Base-by-base conservation (phyloP, 1,140 invertebrate genomes). In the Pectinophora gossypiella region DNA sequence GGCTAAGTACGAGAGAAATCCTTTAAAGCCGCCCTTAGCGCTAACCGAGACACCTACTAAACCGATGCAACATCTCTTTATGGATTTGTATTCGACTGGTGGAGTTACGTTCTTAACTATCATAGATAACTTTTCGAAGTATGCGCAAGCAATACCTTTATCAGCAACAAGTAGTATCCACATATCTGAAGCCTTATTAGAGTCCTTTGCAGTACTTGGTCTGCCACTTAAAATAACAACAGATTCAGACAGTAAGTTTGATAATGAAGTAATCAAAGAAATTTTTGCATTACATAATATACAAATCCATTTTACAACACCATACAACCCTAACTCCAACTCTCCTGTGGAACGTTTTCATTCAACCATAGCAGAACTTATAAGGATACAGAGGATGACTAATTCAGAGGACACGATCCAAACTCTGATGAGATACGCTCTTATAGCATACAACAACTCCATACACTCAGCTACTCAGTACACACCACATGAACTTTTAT, bases 261-360 rank as follows among this genome's bases (percentile, higher is more conserved):
- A 58, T 32, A 68, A 71, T 47, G 51, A 54, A 19, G 35, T 51
- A 15, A 19, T 68, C 21, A 60, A 56, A 51, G 61, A 68, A 47
- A 47, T 71, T 32, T 54, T 66, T 21, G 54, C 56, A 56, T 13
- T 49, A 13, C 67, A 72, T 53, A 68, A 70, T 43, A 72, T 75
- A 19, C 45, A 63, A 12, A 65, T 72, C 7, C 64, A 79, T 47
- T 76, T 73, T 51, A 79, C 61, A 16, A 66, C 60, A 6, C 56
- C 64, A n/a, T 55, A 63, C 32, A 71, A 73, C 21, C 74, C 59
- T 1, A 67, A 77, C 50, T 76, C 67, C 3, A 76, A 80, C 44
- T 67, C 67, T 10, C 55, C 62, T 19, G 58, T 76, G 13, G 68
- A 77, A 66, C 50, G 63, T 36, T 20, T 62, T 19, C 63, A 61